These are phyloP conservation scores for Tarsius wallacei DNA, from an alignment of 2,797 vertebrate species.

Conservation along the genomic window DNA sequence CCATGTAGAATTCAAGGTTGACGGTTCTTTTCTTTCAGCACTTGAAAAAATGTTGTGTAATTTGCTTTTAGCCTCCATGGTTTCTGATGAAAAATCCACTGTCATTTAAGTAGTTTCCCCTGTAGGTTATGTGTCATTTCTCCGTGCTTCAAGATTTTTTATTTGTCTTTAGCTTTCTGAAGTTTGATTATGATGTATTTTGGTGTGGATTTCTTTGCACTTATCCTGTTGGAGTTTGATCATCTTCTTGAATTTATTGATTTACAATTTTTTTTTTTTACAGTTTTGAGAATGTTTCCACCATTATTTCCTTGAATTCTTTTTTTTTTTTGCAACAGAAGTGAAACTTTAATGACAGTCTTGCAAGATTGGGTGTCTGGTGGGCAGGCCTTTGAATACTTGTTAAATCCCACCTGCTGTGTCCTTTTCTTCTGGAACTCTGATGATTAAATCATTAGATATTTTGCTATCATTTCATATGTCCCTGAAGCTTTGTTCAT, in stretches of 20 bases:
- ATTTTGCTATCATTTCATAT: neutral
- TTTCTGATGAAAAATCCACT: neutral
- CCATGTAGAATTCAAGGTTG: neutral
- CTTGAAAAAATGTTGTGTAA: neutral
- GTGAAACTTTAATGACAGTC: no score
- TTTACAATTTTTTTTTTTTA: neutral
- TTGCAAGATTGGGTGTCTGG: no score
- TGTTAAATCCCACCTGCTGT: neutral
- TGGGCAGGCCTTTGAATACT: neutral
- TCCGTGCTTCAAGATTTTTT: neutral
- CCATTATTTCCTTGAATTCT: neutral
- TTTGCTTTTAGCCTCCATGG: neutral
- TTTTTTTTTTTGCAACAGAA: neutral
- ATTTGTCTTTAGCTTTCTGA: neutral
- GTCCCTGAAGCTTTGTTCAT: neutral
- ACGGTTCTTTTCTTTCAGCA: neutral
- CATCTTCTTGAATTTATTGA: neutral
- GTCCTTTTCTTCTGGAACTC: neutral
- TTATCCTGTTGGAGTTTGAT: neutral
- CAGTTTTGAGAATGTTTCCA: neutral
- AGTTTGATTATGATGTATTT: neutral
- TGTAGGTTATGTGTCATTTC: neutral
- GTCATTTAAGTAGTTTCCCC: fast-evolving
- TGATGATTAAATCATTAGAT: neutral
- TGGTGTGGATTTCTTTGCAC: neutral